phyloP scores from a whole-genome alignment of 2,113 vertebrate genomes.

The Spheniscus mendiculus region DNA sequence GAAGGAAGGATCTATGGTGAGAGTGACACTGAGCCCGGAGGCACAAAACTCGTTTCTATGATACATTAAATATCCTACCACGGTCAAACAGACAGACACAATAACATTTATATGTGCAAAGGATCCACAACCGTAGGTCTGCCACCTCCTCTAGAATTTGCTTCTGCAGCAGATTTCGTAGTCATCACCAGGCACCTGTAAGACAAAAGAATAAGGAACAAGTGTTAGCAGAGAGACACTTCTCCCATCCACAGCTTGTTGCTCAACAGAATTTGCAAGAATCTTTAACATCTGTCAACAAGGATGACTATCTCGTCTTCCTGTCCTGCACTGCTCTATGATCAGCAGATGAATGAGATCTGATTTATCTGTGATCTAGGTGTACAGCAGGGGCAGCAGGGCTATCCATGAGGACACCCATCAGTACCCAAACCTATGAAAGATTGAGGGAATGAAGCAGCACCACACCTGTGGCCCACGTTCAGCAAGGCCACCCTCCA shows the following conservation, averaged over 20 bases:
- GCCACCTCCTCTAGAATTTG: background rate
- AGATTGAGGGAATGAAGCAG: background rate
- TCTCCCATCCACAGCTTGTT: background rate
- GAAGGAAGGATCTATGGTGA: background rate
- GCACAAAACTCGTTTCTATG: background rate
- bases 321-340: background rate
- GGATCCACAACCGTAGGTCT: background rate
- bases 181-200: background rate
- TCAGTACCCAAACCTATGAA: background rate
- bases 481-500: background rate
- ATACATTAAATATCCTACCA: conserved; percentile 20
- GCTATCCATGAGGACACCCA: background rate
- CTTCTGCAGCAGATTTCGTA: background rate
- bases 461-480: background rate
- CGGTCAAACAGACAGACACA: conserved; percentile 27
- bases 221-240: background rate
- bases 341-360: background rate
- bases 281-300: background rate
- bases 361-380: background rate
- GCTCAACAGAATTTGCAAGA: background rate
- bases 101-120: background rate
- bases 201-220: conserved; percentile 14
- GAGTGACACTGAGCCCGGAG: background rate
- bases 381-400: background rate
- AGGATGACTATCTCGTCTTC: background rate